Conservation (phyloP, 2,797 vertebrate genomes). For the Acanthurus leucopareius region DNA sequence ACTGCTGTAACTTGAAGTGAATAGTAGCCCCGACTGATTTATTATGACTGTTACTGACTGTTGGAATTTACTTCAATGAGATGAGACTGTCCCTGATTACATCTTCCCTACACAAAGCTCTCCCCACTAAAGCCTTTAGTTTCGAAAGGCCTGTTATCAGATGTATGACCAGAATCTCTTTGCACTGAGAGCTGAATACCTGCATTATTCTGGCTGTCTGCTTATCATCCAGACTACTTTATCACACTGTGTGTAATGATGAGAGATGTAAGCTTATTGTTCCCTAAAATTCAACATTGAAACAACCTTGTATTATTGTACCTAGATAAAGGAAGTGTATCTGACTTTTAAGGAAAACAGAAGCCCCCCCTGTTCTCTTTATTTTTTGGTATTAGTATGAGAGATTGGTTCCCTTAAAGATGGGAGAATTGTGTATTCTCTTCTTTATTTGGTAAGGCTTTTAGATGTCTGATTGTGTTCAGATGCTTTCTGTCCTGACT, state of each 20-base stretch:
- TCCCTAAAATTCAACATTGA: background rate
- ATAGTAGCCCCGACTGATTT: background rate
- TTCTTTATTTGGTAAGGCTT: background rate
- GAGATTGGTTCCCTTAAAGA: background rate
- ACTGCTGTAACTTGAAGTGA: background rate
- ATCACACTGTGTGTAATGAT: constrained; percentile 19
- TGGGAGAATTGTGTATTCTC: background rate
- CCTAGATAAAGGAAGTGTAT: constrained; percentile 17
- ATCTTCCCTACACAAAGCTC: constrained; percentile 12
- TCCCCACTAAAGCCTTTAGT: background rate
- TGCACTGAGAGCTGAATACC: constrained; percentile 29
- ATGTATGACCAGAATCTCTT: constrained; percentile 30
- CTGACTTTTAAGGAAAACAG: background rate
- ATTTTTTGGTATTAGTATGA: background rate
- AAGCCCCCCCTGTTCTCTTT: background rate
- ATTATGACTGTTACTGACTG: constrained; percentile 3
- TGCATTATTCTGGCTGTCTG: constrained; percentile 33
- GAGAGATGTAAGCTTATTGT: constrained; percentile 13
- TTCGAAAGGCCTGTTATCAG: constrained; percentile 10
- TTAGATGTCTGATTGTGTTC: background rate
- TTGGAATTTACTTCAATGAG: background rate
- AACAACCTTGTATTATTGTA: constrained; percentile 5
- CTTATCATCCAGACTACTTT: constrained; percentile 24
- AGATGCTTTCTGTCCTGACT: background rate
- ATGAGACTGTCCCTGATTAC: constrained; percentile 20